phyloP scores from a whole-genome alignment of 2,888 invertebrate genomes.

The Drosophila macrospina region DNA sequence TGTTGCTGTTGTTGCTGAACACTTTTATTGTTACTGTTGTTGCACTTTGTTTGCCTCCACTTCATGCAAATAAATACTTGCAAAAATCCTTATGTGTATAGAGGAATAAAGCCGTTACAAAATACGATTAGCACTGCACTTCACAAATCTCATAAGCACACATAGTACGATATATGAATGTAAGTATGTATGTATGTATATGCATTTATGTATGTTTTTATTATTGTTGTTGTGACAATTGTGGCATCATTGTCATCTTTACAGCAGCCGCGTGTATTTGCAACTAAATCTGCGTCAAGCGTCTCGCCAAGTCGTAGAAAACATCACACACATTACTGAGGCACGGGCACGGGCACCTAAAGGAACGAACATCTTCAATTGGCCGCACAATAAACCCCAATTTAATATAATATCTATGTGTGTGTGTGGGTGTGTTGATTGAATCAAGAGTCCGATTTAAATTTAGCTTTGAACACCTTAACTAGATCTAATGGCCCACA shows the following conservation, averaged over 20 bases:
- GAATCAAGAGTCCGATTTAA: constrained; percentile 71
- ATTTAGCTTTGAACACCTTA: constrained; percentile 73
- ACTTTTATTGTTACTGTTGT: constrained; percentile 51
- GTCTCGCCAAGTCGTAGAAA: constrained; percentile 29
- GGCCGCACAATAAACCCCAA: constrained; percentile 69
- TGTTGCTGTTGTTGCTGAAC: constrained; percentile 53
- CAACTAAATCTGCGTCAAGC: constrained; percentile 60
- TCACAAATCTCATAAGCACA: constrained; percentile 18
- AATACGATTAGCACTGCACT: constrained; percentile 58
- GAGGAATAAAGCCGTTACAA: constrained; percentile 52
- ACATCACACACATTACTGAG: constrained; percentile 14
- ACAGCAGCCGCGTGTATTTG: constrained; percentile 43
- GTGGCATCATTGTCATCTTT: constrained; percentile 32
- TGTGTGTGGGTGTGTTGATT: constrained; percentile 57
- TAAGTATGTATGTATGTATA: neutral
- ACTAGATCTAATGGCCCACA: constrained; percentile 54
- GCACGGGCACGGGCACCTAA: constrained; percentile 16
- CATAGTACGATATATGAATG: neutral
- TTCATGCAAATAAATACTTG: constrained; percentile 34
- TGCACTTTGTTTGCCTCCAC: constrained; percentile 51
- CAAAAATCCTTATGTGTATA: constrained; percentile 48
- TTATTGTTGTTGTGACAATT: constrained; percentile 11
- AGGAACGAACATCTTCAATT: constrained; percentile 59
- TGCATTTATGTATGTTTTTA: neutral
- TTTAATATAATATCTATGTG: constrained; percentile 50